Percentiles rank a stretch among this genome's conserved stretches.
phyloP scores from a whole-genome alignment of 1,140 invertebrate genomes.

The Pollicipes pollicipes region DNA sequence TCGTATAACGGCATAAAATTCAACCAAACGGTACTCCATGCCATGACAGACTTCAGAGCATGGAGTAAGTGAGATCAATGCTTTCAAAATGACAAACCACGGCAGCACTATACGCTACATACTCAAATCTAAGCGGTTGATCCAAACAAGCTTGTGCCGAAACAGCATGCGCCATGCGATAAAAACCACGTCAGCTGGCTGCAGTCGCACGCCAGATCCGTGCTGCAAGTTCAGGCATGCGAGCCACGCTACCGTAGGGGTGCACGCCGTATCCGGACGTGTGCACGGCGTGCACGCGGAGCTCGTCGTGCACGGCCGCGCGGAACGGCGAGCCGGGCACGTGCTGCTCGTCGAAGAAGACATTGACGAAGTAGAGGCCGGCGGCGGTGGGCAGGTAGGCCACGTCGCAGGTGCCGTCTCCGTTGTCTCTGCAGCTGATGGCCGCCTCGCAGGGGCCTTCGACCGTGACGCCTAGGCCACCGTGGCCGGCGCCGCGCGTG shows the following conservation, averaged over 20 bases:
- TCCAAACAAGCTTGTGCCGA: no score
- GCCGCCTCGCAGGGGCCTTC: slow-evolving; percentile 66
- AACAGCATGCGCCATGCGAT: background rate
- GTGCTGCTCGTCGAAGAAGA: slow-evolving; percentile 57
- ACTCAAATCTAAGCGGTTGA: no score
- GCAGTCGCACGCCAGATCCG: background rate
- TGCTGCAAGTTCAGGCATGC: no score
- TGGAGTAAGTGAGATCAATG: no score
- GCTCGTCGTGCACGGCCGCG: background rate
- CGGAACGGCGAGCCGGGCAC: slow-evolving; percentile 56
- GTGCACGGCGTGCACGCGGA: no score
- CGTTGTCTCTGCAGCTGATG: slow-evolving; percentile 62
- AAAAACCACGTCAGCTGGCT: background rate
- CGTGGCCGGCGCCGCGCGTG: slow-evolving; percentile 52
- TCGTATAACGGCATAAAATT: no score
- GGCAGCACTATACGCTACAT: no score
- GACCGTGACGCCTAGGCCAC: slow-evolving; percentile 51
- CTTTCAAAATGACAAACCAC: no score
- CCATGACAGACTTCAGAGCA: no score
- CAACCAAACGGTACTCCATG: no score
- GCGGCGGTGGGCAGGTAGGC: slow-evolving; percentile 56
- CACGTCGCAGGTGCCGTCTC: slow-evolving; percentile 62
- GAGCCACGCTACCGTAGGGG: background rate
- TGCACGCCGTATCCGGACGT: background rate
- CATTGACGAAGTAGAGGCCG: slow-evolving; percentile 63